These are phyloP conservation scores for Prosopocoilus inquinatus DNA, from an alignment of 2,888 invertebrate genomes.

Conservation along the genomic window DNA sequence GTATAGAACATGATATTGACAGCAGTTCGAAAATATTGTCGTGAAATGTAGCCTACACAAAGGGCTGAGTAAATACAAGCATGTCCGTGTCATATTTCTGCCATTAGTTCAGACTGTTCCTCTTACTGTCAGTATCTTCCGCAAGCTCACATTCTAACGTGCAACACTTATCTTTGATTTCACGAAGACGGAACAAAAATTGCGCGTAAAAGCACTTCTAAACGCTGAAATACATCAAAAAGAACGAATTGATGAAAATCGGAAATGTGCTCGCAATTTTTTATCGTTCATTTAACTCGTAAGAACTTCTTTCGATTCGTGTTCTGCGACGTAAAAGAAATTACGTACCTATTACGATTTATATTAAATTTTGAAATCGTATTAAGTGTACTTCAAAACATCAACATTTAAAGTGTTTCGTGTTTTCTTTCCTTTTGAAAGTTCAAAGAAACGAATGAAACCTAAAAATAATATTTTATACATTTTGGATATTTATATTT, in stretches of 20 bases:
- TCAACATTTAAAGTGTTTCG: not conserved
- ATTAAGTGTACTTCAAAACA: not conserved
- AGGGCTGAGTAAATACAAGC: slow-evolving; percentile 26
- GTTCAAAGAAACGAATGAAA: too few species aligned
- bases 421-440: not conserved
- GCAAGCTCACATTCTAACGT: slow-evolving; percentile 10
- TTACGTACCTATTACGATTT: slow-evolving; percentile 30
- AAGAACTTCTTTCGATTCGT: slow-evolving; percentile 30
- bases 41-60: slow-evolving; percentile 27
- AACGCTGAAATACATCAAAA: slow-evolving; percentile 16
- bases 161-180: slow-evolving; percentile 25
- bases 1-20: slow-evolving; percentile 32
- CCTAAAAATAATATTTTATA: too few species aligned
- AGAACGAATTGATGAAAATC: slow-evolving; percentile 24
- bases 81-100: slow-evolving; percentile 23
- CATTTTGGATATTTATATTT: too few species aligned
- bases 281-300: slow-evolving; percentile 24
- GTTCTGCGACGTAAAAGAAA: slow-evolving; percentile 1
- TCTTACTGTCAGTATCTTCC: not conserved
- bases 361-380: not conserved
- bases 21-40: slow-evolving; percentile 27
- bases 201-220: slow-evolving; percentile 24
- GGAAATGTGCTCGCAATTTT: slow-evolving; percentile 26
- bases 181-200: slow-evolving; percentile 24
- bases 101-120: slow-evolving; percentile 13